Evolutionary conservation across 2,797 vertebrate genomes (phyloP), one percentile per base, ranked within the genome.

Genomic region (Columba guinea): DNA sequence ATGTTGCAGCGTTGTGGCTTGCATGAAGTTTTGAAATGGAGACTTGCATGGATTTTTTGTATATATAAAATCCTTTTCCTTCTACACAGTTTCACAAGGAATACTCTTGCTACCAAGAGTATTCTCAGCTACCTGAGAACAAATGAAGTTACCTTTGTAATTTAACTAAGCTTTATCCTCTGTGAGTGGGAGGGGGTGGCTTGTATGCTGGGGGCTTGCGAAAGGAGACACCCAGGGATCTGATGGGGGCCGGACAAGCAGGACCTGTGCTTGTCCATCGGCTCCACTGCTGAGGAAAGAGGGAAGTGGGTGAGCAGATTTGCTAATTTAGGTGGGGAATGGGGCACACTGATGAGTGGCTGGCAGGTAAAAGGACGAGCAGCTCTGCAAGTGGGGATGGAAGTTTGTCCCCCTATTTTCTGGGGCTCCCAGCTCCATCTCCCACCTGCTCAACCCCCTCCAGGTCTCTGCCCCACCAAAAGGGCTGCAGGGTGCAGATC

Each of bases 191-290:
- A 59, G 22, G 13, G 22, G 22, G 16, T 51, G 20, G 15, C 5
- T 70, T 68, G 24, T 32, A n/a, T n/a, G 12, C 16, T 58, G 58
- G 17, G 18, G 11, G 3, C 5, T 73, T 73, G 51, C 3, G 3
- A 62, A 69, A n/a, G 41, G 28, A 34, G 32, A 69, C 46, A 39
- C 2, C 3, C 20, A 16, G 34, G 13, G 34, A 41, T 34, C 7
- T 3, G 4, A 28, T 1, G 8, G 71, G 26, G 34, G 46, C 34
- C 35, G 48, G 70, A 84, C 65, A 48, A 90, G 21, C 0, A 1
- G 46, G 26, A 60, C 11, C 5, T 26, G 24, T 9, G 30, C n/a
- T n/a, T n/a, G n/a, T n/a, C n/a, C 28, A 9, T 51, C 0, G 0
- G 21, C 17, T 63, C 48, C 55, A 7, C 27, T 0, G 8, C 62